Evolutionary conservation across 2,888 invertebrate genomes (phyloP).

Genomic region (Odontocerum albicorne): DNA sequence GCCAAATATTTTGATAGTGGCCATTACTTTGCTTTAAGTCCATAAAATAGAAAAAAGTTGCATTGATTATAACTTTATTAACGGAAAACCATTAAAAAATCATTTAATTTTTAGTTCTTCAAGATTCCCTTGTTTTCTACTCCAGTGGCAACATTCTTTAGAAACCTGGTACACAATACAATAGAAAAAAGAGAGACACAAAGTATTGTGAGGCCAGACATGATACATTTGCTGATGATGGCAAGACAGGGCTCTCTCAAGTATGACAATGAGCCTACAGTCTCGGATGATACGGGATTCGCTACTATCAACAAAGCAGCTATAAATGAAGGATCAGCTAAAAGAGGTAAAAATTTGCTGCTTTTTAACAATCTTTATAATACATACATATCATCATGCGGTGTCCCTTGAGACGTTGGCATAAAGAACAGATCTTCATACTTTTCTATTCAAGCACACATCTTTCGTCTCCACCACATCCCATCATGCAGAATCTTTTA

Average conservation of each 20-base stretch:
- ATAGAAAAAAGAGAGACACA: constrained; percentile 22
- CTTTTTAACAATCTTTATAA: no score
- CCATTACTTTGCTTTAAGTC: not conserved
- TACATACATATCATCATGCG: no score
- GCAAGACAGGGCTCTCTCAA: constrained; percentile 32
- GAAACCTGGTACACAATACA: constrained; percentile 28
- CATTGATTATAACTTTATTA: no score
- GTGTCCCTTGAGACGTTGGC: no score
- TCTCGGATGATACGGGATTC: constrained; percentile 31
- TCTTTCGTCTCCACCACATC: no score
- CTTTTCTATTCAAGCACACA: no score
- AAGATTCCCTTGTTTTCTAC: constrained; percentile 30
- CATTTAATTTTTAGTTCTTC: constrained; percentile 31
- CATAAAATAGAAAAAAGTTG: no score
- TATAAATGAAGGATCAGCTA: constrained; percentile 21
- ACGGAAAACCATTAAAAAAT: not conserved
- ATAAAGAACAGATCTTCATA: no score
- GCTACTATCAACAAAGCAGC: constrained; percentile 30
- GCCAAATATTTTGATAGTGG: not conserved
- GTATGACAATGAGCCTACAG: constrained; percentile 24
- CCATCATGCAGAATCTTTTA: no score
- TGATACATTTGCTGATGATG: constrained; percentile 35
- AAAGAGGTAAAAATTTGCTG: constrained; percentile 27
- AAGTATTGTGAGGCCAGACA: constrained; percentile 26
- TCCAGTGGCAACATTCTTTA: constrained; percentile 30